Evolutionary conservation across 2,797 vertebrate species (phyloP).

Genomic region (Hafferia zeledoni): DNA sequence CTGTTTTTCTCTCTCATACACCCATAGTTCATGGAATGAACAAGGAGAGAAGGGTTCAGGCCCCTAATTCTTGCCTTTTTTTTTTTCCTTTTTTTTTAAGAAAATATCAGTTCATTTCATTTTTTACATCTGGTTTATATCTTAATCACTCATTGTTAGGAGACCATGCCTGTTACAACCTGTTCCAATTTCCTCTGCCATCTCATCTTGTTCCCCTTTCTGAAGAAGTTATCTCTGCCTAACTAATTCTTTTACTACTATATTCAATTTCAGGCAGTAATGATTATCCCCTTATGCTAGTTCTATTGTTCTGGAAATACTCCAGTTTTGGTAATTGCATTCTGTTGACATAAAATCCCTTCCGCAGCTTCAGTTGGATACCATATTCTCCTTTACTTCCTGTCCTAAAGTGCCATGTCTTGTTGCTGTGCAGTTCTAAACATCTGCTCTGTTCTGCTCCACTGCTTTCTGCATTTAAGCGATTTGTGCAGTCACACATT

Average conservation of each 20-base stretch:
- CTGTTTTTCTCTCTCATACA: slow-evolving; percentile 11
- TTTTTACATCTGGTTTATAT: neutral
- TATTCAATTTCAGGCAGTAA: slow-evolving; percentile 55
- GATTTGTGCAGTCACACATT: neutral
- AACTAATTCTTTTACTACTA: slow-evolving; percentile 57
- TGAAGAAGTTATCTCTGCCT: slow-evolving; percentile 48
- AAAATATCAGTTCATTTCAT: neutral
- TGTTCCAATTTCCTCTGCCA: slow-evolving; percentile 18
- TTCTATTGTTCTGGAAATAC: slow-evolving; percentile 55
- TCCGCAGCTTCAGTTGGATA: slow-evolving; percentile 41
- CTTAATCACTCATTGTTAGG: neutral
- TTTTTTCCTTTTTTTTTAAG: neutral
- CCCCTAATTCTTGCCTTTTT: neutral
- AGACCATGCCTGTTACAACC: neutral
- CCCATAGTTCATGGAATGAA: neutral
- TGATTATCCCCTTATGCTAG: slow-evolving; percentile 43
- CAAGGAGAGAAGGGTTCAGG: neutral
- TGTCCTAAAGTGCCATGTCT: slow-evolving; percentile 38
- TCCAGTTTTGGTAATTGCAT: slow-evolving; percentile 52
- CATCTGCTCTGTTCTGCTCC: slow-evolving; percentile 44
- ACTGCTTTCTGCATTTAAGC: slow-evolving; percentile 16
- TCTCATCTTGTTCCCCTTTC: slow-evolving; percentile 30
- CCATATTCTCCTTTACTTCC: slow-evolving; percentile 29
- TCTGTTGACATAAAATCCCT: slow-evolving; percentile 58
- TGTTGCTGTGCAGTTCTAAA: slow-evolving; percentile 10